Percentiles rank a stretch among this genome's conserved stretches.
These are phyloP conservation scores for Nemotelus pantherinus DNA, from an alignment of 2,888 invertebrate species.

Conservation along the genomic window DNA sequence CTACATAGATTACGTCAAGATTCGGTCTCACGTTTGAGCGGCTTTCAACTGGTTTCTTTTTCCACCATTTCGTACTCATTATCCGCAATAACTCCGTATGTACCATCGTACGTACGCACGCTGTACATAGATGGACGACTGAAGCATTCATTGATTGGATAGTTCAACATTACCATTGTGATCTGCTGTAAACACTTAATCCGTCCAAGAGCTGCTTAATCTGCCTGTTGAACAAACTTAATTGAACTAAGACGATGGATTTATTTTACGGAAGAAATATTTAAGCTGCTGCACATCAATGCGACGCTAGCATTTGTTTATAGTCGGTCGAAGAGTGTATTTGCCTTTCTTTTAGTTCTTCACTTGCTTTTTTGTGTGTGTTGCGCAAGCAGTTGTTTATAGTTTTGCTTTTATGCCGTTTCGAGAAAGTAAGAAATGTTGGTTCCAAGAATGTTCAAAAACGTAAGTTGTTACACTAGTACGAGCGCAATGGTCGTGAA, in stretches of 20 bases:
- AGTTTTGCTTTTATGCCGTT: neutral
- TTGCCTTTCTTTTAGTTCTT: neutral
- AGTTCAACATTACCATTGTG: neutral
- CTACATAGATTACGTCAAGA: constrained; percentile 9
- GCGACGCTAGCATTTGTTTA: constrained; percentile 26
- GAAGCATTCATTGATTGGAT: no score
- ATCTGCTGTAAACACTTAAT: neutral
- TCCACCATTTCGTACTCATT: neutral
- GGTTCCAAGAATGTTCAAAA: neutral
- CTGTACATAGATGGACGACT: no score
- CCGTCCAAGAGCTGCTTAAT: neutral
- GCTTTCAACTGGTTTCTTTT: neutral
- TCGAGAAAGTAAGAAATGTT: neutral
- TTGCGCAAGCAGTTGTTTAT: neutral
- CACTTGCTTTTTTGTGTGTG: neutral
- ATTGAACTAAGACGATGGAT: neutral
- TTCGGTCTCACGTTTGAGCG: constrained; percentile 1
- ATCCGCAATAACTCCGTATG: no score
- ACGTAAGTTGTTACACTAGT: neutral
- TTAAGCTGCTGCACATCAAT: constrained; percentile 32
- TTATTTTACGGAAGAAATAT: constrained; percentile 39
- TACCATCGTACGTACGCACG: no score
- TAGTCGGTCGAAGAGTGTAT: constrained; percentile 16
- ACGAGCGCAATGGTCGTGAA: no score
- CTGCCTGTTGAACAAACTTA: neutral